Evolutionary conservation across 2,888 invertebrate genomes (phyloP).

Genomic region (Xylophagus ater): DNA sequence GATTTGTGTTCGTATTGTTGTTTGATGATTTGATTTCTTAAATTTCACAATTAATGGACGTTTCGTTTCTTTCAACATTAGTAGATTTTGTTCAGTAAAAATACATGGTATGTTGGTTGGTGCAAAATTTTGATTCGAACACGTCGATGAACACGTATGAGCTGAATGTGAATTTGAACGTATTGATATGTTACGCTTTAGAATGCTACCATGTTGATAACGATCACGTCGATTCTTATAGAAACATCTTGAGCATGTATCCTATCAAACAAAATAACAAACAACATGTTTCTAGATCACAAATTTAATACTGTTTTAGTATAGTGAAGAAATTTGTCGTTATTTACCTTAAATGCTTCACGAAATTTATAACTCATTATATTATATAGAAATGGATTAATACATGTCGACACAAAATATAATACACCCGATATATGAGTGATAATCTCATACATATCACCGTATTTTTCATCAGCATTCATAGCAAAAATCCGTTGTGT

Average conservation of each 20-base stretch:
- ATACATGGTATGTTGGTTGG: conserved; percentile 9
- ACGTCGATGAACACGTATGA: conserved; percentile 15
- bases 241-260: conserved; percentile 12
- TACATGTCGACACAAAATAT: conserved; percentile 56
- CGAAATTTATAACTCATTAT: conserved; percentile 61
- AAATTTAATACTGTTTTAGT: conserved; percentile 14
- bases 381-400: conserved; percentile 59
- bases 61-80: conserved; percentile 11
- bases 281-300: conserved; percentile 18
- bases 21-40: conserved; percentile 5
- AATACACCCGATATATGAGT: conserved; percentile 54
- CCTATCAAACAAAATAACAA: conserved; percentile 16
- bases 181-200: conserved; percentile 14
- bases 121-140: conserved; percentile 13
- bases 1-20: too few species aligned
- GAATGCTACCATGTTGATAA: conserved; percentile 4
- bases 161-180: conserved; percentile 15
- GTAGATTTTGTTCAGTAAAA: conserved; percentile 13
- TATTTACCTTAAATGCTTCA: conserved; percentile 52
- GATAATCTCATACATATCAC: conserved; percentile 49
- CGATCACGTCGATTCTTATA: conserved; percentile 2
- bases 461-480: conserved; percentile 14
- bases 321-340: too few species aligned
- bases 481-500: conserved; percentile 66
- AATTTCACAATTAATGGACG: conserved; percentile 16